Conservation (phyloP, 2,113 vertebrate genomes). For the Tragelaphus imberbis region DNA sequence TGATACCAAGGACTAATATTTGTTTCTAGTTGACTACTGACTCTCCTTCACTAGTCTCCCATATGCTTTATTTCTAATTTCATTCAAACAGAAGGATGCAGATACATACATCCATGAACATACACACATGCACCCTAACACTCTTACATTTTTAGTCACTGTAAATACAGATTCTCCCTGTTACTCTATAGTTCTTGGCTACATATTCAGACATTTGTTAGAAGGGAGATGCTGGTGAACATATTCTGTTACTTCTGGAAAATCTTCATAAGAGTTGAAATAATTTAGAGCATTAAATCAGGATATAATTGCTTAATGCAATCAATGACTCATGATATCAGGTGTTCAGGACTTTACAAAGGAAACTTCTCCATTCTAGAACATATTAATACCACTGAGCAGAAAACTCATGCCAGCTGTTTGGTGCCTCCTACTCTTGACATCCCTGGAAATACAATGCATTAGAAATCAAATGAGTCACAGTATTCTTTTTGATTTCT, state of each 20-base stretch:
- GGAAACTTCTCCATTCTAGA: neutral
- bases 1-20: neutral
- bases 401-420: neutral
- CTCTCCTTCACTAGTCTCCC: neutral
- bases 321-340: neutral
- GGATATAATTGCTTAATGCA: neutral
- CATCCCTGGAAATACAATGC: neutral
- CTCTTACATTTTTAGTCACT: neutral
- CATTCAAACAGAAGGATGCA: neutral
- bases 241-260: neutral
- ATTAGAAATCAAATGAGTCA: neutral
- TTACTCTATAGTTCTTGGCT: neutral
- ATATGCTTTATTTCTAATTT: neutral
- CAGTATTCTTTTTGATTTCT: neutral
- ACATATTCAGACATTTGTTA: neutral
- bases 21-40: neutral
- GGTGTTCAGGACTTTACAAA: neutral
- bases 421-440: neutral
- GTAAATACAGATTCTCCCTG: neutral
- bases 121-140: neutral
- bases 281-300: neutral
- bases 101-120: fast-evolving
- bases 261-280: neutral
- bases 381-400: neutral
- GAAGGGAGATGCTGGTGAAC: neutral